Conservation (phyloP, 2,888 invertebrate genomes). For the Polyploca ridens region DNA sequence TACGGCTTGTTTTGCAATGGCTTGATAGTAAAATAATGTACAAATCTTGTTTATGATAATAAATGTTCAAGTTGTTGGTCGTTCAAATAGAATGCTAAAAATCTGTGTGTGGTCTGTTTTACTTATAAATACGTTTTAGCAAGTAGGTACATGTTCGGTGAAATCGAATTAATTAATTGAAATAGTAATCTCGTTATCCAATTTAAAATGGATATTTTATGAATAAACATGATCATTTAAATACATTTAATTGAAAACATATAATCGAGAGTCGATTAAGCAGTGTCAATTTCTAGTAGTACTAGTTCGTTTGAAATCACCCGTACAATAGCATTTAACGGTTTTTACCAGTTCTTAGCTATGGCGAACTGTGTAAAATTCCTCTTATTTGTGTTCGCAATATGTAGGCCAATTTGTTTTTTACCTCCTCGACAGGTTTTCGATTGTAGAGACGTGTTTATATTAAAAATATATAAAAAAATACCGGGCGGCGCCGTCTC, state of each 20-base stretch:
- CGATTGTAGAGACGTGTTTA: conserved; percentile 45
- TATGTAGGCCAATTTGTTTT: conserved; percentile 76
- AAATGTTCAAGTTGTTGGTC: not conserved
- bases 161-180: not conserved
- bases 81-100: not conserved
- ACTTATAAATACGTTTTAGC: not conserved
- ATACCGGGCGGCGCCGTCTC: conserved; percentile 41
- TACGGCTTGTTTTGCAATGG: not conserved
- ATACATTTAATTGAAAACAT: conserved; percentile 8
- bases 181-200: not conserved
- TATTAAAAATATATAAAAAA: conserved; percentile 32
- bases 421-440: conserved; percentile 70
- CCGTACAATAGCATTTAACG: conserved; percentile 67
- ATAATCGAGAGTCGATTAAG: conserved; percentile 19
- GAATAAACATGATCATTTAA: conserved; percentile 10
- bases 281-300: conserved; percentile 42
- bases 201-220: conserved; percentile 9
- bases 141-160: too few species aligned
- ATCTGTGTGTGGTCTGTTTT: conserved; percentile 4
- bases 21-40: not conserved
- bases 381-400: conserved; percentile 67
- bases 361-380: conserved; percentile 67
- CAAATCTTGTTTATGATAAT: not conserved
- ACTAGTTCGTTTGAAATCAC: conserved; percentile 39
- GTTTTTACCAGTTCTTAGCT: conserved; percentile 59